Base-by-base conservation (phyloP, 1,140 invertebrate genomes). In the Proctacanthus coquilletti region DNA sequence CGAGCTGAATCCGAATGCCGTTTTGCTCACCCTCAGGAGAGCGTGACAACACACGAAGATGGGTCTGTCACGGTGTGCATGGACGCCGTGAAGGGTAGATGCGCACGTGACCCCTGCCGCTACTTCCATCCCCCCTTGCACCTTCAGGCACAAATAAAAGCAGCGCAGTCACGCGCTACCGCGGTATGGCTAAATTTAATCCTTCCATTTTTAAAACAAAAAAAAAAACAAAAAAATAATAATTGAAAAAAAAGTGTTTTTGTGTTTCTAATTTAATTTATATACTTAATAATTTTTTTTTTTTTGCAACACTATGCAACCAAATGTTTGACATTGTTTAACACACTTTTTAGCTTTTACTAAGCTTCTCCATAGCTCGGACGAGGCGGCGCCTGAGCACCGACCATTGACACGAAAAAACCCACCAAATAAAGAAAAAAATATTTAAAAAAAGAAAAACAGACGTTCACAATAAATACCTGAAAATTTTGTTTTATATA, bases 61-160 rank as follows among this genome's bases (percentile, higher is more conserved):
- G 86, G 87, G 75, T 83, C 80, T 71, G 83, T 93, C 72, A 93
- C 87, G 72, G 88, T 94, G 75, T 94, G 89, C 85, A 93, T 94
- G 87, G 88, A 94, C 77, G 87, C 86, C 75, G 82, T 93, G 74
- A 93, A 92, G 77, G 84, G 85, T 71, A 81, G 85, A 74, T 91
- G 86, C 78, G 78, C 82, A 75, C 84, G 85, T 73, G 83, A 87
- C 71, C 84, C 84, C 74, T 91, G 86, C 81, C 83, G 84, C 78
- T 91, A 89, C 84, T 89, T 88, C 77, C 85, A 91, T 75, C 85
- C 85, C 74, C 84, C 84, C 76, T 78, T 88, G 76, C 88, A 95
- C 83, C 86, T 95, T 70, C 86, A 92, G 84, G 86, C 86, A 74
- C 87, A 92, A 84, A 87, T 94, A 80, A 93, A 93, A 82, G 86